phyloP scores from a whole-genome alignment of 1,140 invertebrate species.

The Littorina saxatilis region DNA sequence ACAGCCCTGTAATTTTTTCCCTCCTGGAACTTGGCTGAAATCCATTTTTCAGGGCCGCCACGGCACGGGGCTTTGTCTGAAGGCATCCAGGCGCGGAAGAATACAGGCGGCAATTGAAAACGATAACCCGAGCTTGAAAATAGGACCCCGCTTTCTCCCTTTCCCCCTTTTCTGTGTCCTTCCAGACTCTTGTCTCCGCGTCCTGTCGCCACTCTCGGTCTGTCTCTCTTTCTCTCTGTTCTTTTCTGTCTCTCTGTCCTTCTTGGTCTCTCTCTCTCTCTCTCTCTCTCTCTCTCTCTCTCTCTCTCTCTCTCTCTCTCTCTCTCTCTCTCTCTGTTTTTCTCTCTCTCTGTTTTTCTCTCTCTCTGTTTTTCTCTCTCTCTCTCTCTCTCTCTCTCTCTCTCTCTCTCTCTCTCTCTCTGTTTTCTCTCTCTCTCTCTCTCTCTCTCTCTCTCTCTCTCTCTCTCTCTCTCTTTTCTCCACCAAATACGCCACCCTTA shows the following conservation, averaged over 20 bases:
- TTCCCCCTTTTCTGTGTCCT: not conserved
- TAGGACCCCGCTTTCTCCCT: conserved; percentile 10
- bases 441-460: conserved; percentile 20
- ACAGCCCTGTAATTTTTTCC: conserved; percentile 23
- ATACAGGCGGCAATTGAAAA: conserved; percentile 30
- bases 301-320: conserved; percentile 25
- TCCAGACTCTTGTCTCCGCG: conserved; percentile 1
- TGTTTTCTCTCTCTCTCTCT: conserved; percentile 12
- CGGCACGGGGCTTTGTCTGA: conserved; percentile 22
- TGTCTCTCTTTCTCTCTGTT: conserved; percentile 1
- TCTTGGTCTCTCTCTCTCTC: conserved; percentile 36
- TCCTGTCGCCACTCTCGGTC: not conserved
- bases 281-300: not conserved
- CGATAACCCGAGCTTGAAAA: conserved; percentile 20
- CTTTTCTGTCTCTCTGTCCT: conserved; percentile 30
- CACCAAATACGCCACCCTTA: too few species aligned
- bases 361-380: too few species aligned
- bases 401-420: conserved; percentile 19
- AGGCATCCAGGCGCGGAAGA: conserved; percentile 22
- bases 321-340: too few species aligned
- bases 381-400: conserved; percentile 19
- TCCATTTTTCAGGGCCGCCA: conserved; percentile 20
- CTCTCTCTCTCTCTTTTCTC: not conserved
- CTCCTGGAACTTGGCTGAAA: not conserved
- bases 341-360: too few species aligned